These are phyloP conservation scores for Alsophila aescularia DNA, from an alignment of 2,888 invertebrate species.

Conservation along the genomic window DNA sequence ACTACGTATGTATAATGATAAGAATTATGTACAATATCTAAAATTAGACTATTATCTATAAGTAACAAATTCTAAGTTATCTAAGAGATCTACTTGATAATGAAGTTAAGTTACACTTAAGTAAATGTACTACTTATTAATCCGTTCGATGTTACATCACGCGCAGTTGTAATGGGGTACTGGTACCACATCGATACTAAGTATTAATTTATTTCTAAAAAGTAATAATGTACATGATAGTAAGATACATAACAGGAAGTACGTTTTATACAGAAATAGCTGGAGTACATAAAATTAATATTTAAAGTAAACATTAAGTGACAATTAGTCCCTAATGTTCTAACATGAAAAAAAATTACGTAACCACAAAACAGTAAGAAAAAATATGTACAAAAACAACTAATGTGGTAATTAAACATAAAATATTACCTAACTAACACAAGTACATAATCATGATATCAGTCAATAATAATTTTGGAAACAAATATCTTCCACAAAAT, in stretches of 20 bases:
- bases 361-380: too few relatives aligned
- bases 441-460: neutral
- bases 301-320: too few relatives aligned
- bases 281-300: too few relatives aligned
- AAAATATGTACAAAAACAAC: too few relatives aligned
- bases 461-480: conserved; percentile 7
- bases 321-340: too few relatives aligned
- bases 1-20: conserved; percentile 36
- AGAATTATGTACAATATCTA: conserved; percentile 49
- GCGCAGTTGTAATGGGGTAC: conserved; percentile 6
- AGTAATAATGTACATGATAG: conserved; percentile 1
- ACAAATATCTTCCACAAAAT: neutral
- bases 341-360: too few relatives aligned
- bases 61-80: conserved; percentile 51
- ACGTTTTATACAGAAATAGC: neutral
- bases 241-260: neutral
- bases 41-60: conserved; percentile 47
- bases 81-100: conserved; percentile 43
- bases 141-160: conserved; percentile 34
- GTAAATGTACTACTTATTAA: conserved; percentile 24
- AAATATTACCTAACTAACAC: neutral
- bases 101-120: conserved; percentile 36
- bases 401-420: too few relatives aligned
- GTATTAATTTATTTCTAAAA: conserved; percentile 4
- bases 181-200: conserved; percentile 8